Evolutionary conservation across 2,888 invertebrate genomes (phyloP), one percentile per base, ranked within the genome.

Genomic region (Hirtodrosophila confusa): DNA sequence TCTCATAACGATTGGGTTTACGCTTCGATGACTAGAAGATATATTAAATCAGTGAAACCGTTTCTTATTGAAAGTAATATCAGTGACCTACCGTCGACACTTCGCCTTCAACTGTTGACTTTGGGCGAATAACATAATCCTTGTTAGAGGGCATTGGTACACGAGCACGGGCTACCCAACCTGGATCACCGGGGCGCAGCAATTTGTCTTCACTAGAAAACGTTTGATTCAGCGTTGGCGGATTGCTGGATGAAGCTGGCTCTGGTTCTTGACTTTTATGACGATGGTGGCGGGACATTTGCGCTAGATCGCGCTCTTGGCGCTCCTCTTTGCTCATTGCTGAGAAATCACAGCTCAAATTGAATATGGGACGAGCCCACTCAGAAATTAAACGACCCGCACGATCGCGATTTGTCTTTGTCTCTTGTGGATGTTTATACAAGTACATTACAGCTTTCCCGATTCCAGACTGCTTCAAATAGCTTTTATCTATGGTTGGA

Each of bases 361-460:
- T 98, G 92, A 99, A 99, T 77, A 99, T 99, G 1, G 99, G 99
- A 10, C 99, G 92, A 0, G 99, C 98, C 99, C 99, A 99, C 92
- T 98, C 98, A 70, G 97, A 98, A 77, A 99, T 99, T 72, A 99
- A 93, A 75, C 96, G 95, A 1, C 98, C 97, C 66, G 98, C 98
- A 54, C 95, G 93, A 89, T 96, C 96, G 89, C 96, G 95, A 92
- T 99, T 99, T 62, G 94, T 94, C 91, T 98, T 98, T 0, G 97
- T 97, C 93, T 99, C 99, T 91, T 96, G 97, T 0, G 99, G 99
- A 92, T 99, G 99, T 91, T 99, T 99, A 92, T 98, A 99, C 51
- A 99, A 93, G 92, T 99, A 99, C 99, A 99, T 99, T 1, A 99
- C 97, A 40, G 99, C 99, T 92, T 99, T 99, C 57, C 99, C 99